phyloP scores from a whole-genome alignment of 2,113 vertebrate genomes.

The Tupaia chinensis region DNA sequence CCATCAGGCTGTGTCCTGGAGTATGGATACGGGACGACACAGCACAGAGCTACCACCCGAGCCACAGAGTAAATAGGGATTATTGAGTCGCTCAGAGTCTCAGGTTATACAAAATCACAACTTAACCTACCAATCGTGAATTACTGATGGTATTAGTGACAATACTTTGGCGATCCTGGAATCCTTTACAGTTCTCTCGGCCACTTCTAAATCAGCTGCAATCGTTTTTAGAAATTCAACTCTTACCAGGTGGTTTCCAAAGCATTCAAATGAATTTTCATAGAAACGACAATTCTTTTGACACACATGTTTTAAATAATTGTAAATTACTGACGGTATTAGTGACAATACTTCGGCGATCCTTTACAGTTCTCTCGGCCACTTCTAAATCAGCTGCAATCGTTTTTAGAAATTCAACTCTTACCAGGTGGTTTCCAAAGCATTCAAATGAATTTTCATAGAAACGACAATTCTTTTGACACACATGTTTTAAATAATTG shows the following conservation, averaged over 20 bases:
- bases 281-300: not conserved
- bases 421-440: not conserved
- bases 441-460: not conserved
- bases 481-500: not conserved
- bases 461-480: not conserved
- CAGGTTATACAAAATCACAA: not conserved
- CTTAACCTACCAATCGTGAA: not conserved
- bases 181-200: not conserved
- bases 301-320: not conserved
- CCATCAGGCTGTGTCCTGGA: not conserved
- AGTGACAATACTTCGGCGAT: not conserved
- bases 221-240: not conserved
- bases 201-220: not conserved
- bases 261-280: not conserved
- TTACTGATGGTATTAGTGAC: not conserved
- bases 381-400: not conserved
- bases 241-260: not conserved
- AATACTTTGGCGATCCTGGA: not conserved
- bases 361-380: not conserved
- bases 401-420: not conserved
- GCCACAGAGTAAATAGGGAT: too few relatives aligned
- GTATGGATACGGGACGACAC: fast-evolving
- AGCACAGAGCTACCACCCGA: not conserved
- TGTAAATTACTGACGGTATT: not conserved
- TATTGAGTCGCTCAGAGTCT: not conserved